Evolutionary conservation across 1,140 invertebrate species (phyloP).

Genomic region (Drosophila jambulina): DNA sequence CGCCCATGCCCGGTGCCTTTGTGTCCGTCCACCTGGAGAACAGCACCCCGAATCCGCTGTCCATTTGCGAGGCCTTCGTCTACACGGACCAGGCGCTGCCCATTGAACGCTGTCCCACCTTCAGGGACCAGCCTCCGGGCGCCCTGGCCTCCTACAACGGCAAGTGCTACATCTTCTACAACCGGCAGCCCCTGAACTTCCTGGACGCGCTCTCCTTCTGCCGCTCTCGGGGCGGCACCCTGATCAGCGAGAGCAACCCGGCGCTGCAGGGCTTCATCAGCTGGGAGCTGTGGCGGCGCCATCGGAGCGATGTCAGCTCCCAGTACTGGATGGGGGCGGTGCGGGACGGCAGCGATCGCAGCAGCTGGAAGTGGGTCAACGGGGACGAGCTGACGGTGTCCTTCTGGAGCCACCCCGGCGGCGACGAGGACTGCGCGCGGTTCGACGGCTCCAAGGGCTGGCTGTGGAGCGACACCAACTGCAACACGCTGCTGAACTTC

Average conservation of each 20-base stretch:
- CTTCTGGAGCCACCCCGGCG: conserved; percentile 96
- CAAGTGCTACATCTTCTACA: conserved; percentile 98
- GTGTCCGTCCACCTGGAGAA: conserved; percentile 96
- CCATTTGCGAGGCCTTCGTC: conserved; percentile 97
- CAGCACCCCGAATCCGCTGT: conserved; percentile 89
- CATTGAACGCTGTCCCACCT: conserved; percentile 96
- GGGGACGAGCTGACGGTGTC: conserved; percentile 95
- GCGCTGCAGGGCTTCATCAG: conserved; percentile 97
- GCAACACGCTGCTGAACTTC: conserved; percentile 93
- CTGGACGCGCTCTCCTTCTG: conserved; percentile 93
- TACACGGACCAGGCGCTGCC: conserved; percentile 97
- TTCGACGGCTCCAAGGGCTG: conserved; percentile 97
- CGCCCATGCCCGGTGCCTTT: conserved; percentile 97
- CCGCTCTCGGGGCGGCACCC: conserved; percentile 90
- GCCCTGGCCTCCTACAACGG: conserved; percentile 97
- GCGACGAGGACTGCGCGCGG: conserved; percentile 93
- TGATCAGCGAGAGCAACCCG: conserved; percentile 97
- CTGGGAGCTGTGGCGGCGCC: conserved; percentile 96
- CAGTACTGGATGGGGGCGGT: conserved; percentile 98
- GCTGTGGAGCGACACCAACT: conserved; percentile 97
- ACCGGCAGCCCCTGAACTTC: conserved; percentile 93
- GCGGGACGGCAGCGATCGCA: conserved; percentile 91
- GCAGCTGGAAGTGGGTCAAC: conserved; percentile 96
- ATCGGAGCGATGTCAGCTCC: conserved; percentile 94
- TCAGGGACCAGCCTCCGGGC: conserved; percentile 95